Percentiles rank a stretch among this genome's conserved stretches.
phyloP scores from a whole-genome alignment of 2,888 invertebrate genomes.

The Teleiodes luculella region DNA sequence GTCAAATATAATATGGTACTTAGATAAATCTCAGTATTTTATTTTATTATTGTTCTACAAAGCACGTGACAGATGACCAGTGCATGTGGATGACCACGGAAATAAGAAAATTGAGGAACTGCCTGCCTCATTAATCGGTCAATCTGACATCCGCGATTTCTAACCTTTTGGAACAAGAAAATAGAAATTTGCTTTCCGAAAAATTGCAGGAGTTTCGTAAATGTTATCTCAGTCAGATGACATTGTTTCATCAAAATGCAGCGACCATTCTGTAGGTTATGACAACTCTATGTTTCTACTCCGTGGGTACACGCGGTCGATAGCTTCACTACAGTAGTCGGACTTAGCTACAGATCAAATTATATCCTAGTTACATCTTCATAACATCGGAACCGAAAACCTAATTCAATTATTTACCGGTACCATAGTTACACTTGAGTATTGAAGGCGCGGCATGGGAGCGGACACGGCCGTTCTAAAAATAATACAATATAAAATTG shows the following conservation, averaged over 20 bases:
- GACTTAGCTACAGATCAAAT: constrained; percentile 37
- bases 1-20: constrained; percentile 26
- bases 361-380: constrained; percentile 34
- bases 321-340: constrained; percentile 29
- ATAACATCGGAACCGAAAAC: constrained; percentile 6
- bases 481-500: constrained; percentile 8
- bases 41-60: constrained; percentile 42
- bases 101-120: too few species aligned
- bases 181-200: too few species aligned
- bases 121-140: too few species aligned
- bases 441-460: background rate
- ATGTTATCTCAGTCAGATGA: too few species aligned
- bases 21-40: constrained; percentile 26
- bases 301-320: too few species aligned
- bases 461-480: background rate
- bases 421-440: background rate
- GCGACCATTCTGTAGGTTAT: too few species aligned
- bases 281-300: too few species aligned
- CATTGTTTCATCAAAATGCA: too few species aligned
- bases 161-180: too few species aligned
- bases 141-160: too few species aligned
- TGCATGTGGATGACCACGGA: too few species aligned
- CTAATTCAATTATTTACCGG: background rate
- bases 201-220: too few species aligned
- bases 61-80: constrained; percentile 31